Evolutionary conservation across 2,797 vertebrate species (phyloP).

Genomic region (Valencia hispanica): DNA sequence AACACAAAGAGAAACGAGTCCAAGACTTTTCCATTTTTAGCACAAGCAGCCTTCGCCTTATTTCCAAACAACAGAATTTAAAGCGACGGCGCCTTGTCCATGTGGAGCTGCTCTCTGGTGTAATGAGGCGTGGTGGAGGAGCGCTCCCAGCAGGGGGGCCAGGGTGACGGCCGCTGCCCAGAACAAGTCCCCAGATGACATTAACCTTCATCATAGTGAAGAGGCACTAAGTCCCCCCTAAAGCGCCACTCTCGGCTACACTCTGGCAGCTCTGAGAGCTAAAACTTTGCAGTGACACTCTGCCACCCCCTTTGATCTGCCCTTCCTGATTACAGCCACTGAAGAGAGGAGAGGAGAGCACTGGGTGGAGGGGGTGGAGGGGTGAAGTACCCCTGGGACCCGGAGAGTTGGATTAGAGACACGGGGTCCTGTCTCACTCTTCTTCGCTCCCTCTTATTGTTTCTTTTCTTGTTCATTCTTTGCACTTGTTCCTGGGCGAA

Average conservation of each 20-base stretch:
- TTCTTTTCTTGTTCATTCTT: slow-evolving; percentile 59
- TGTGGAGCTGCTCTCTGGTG: slow-evolving; percentile 63
- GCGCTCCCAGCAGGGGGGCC: slow-evolving; percentile 41
- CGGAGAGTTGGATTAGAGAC: slow-evolving; percentile 72
- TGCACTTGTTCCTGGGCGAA: slow-evolving; percentile 50
- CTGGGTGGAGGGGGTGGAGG: slow-evolving; percentile 26
- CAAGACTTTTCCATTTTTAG: slow-evolving; percentile 36
- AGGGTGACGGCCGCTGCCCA: slow-evolving; percentile 53
- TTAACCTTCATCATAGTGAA: slow-evolving; percentile 83
- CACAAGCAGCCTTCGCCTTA: slow-evolving; percentile 48
- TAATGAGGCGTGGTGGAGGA: slow-evolving; percentile 72
- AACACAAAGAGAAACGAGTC: slow-evolving; percentile 46
- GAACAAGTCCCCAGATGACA: slow-evolving; percentile 78
- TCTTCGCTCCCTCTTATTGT: slow-evolving; percentile 66
- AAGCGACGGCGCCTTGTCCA: slow-evolving; percentile 57
- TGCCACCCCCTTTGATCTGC: slow-evolving; percentile 81
- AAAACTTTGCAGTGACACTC: slow-evolving; percentile 79
- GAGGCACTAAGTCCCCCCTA: slow-evolving; percentile 76
- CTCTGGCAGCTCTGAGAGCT: slow-evolving; percentile 78
- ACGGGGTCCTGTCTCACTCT: slow-evolving; percentile 66
- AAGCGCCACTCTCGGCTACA: slow-evolving; percentile 76
- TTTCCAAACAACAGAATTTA: slow-evolving; percentile 65
- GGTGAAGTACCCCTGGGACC: slow-evolving; percentile 69
- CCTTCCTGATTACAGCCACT: slow-evolving; percentile 79
- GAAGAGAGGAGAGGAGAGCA: slow-evolving; percentile 60